Percentiles rank a stretch among this genome's conserved stretches.
Evolutionary conservation across 2,797 vertebrate species (phyloP).

Genomic region (Poecile montanus): DNA sequence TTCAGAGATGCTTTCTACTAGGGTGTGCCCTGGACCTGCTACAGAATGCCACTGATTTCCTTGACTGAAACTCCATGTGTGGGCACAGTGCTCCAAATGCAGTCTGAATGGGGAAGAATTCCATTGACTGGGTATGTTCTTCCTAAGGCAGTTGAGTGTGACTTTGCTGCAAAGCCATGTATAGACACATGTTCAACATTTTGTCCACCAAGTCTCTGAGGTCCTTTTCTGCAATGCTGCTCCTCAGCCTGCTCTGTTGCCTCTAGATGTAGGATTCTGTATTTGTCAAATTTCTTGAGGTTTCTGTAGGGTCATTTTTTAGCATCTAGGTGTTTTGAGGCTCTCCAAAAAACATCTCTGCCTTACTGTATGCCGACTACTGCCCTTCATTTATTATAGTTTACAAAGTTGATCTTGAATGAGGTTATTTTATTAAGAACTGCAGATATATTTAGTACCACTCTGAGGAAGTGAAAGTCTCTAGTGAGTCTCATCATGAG

Average conservation of each 20-base stretch:
- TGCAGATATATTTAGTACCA: neutral
- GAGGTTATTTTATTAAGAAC: neutral
- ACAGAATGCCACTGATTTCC: neutral
- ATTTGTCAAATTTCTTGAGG: neutral
- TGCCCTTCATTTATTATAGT: neutral
- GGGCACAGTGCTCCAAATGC: neutral
- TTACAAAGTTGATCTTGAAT: neutral
- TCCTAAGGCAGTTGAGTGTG: neutral
- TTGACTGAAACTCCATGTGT: neutral
- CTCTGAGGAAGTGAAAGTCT: neutral
- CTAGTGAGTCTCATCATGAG: too few relatives aligned
- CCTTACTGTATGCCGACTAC: neutral
- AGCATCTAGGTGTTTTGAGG: neutral
- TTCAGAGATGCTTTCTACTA: neutral
- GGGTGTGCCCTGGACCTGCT: neutral
- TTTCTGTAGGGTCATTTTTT: neutral
- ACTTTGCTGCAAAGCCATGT: neutral
- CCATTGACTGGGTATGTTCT: neutral
- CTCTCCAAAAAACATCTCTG: neutral
- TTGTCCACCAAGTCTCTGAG: neutral
- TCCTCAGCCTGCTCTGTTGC: neutral
- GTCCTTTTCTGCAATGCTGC: neutral
- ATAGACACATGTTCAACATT: accelerated
- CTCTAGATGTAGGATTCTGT: neutral
- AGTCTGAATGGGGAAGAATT: neutral